Evolutionary conservation across 2,797 vertebrate genomes (phyloP).

Genomic region (Semotilus atromaculatus): DNA sequence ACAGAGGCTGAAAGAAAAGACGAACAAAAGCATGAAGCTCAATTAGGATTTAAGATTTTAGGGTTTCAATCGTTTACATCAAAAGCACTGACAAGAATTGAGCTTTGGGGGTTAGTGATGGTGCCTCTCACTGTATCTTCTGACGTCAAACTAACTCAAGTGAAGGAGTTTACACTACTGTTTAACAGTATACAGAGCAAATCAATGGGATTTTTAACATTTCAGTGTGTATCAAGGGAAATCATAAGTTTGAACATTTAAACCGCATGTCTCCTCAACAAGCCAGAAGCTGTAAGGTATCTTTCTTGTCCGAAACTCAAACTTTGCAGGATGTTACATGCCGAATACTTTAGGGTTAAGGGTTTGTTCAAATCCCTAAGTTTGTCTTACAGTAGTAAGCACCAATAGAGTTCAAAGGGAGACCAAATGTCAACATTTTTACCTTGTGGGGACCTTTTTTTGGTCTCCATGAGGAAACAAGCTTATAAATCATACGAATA

Average conservation of each 20-base stretch:
- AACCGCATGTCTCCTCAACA: neutral
- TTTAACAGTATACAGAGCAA: neutral
- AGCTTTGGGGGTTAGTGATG: neutral
- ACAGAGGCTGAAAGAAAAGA: neutral
- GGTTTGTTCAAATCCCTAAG: neutral
- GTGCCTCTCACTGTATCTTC: neutral
- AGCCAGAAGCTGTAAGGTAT: neutral
- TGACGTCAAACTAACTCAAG: neutral
- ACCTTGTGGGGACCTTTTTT: no score
- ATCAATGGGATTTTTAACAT: neutral
- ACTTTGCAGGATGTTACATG: neutral
- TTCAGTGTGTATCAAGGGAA: neutral
- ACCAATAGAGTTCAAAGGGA: neutral
- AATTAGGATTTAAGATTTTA: conserved; percentile 28
- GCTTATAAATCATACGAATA: no score
- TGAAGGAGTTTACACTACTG: neutral
- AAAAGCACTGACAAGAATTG: neutral
- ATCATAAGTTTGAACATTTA: neutral
- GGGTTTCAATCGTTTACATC: conserved; percentile 4
- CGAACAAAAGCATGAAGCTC: neutral
- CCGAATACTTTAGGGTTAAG: neutral
- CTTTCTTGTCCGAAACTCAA: neutral
- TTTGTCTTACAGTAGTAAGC: neutral
- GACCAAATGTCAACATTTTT: neutral
- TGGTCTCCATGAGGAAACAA: no score